These are phyloP conservation scores for Drosophila parthenogenetica DNA, from an alignment of 2,888 invertebrate species.

Conservation along the genomic window DNA sequence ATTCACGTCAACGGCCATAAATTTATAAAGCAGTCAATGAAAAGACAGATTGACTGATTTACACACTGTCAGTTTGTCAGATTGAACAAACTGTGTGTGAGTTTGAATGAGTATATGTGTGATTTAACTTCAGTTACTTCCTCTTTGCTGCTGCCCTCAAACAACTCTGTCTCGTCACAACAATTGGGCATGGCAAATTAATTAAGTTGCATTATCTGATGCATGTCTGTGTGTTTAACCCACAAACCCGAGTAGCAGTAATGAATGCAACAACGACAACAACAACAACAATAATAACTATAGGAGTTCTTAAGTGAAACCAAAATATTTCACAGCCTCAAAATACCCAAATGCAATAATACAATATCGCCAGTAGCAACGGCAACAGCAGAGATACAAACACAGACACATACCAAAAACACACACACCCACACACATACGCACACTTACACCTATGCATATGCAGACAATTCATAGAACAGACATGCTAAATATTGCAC, in stretches of 20 bases:
- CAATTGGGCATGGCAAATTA: constrained; percentile 66
- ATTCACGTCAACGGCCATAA: constrained; percentile 19
- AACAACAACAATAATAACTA: constrained; percentile 26
- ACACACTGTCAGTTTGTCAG: neutral
- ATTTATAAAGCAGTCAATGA: constrained; percentile 27
- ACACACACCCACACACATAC: neutral
- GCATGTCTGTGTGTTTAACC: constrained; percentile 20
- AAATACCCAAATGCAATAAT: constrained; percentile 50
- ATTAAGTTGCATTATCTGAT: constrained; percentile 65
- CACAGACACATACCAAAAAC: neutral
- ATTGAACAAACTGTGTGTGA: neutral
- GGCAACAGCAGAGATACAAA: constrained; percentile 21
- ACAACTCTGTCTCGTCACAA: constrained; percentile 21
- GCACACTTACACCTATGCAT: neutral
- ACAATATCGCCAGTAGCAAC: constrained; percentile 44
- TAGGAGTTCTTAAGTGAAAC: constrained; percentile 57
- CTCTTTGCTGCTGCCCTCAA: neutral
- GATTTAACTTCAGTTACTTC: constrained; percentile 6
- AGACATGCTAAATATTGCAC: constrained; percentile 67
- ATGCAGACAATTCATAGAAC: constrained; percentile 16
- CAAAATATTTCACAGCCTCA: constrained; percentile 64
- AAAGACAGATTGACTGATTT: neutral
- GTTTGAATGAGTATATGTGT: neutral
- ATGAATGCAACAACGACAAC: constrained; percentile 30
- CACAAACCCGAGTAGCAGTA: constrained; percentile 51